Conservation (phyloP, 2,113 vertebrate species). For the Daphoenositta chrysoptera region DNA sequence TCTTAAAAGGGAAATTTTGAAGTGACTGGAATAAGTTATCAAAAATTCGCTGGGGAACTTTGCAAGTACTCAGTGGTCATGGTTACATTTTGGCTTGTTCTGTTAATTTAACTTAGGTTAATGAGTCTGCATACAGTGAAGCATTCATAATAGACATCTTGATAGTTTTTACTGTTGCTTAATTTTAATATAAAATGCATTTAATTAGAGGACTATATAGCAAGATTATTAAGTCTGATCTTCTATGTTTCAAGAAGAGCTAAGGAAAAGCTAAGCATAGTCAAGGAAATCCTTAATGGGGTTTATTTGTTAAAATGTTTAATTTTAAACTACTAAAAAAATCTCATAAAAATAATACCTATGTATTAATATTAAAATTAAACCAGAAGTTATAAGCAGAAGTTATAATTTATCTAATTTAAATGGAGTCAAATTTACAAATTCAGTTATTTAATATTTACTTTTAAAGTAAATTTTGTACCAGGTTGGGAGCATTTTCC, state of each 20-base stretch:
- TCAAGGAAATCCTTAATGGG: neutral
- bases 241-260: neutral
- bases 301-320: neutral
- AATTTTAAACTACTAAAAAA: neutral
- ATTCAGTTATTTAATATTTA: neutral
- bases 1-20: neutral
- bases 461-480: neutral
- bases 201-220: neutral
- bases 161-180: neutral
- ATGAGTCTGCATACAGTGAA: neutral
- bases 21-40: neutral
- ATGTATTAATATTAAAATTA: neutral
- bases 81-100: neutral
- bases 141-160: neutral
- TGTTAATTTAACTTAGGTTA: neutral
- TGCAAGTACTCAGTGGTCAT: neutral
- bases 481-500: neutral
- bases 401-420: neutral
- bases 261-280: neutral
- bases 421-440: neutral
- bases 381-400: neutral
- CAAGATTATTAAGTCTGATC: neutral
- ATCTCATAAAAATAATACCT: neutral
- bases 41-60: neutral
- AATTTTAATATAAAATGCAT: neutral